phyloP scores from a whole-genome alignment of 2,888 invertebrate genomes.

The Nymphalis polychloros region DNA sequence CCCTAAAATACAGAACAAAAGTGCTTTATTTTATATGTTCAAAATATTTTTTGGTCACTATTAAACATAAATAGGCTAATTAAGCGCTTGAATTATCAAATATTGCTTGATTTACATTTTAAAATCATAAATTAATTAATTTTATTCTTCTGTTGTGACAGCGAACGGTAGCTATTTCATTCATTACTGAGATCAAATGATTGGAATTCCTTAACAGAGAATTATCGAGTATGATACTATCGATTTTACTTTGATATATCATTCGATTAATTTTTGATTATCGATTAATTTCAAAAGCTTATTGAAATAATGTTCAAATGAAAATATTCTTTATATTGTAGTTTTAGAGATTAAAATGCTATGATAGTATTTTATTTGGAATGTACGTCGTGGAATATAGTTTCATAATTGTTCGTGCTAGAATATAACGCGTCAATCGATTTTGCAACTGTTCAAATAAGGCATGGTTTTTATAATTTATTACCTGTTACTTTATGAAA shows the following conservation, averaged over 20 bases:
- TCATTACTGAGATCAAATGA: conserved; percentile 23
- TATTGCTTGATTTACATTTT: conserved; percentile 22
- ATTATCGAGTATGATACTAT: conserved; percentile 10
- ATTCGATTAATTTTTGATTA: conserved; percentile 12
- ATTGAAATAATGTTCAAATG: background rate
- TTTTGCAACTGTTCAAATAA: background rate
- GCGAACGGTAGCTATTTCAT: conserved; percentile 27
- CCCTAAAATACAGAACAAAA: too few species aligned
- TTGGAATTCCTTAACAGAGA: conserved; percentile 20
- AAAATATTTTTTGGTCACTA: background rate
- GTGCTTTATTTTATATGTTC: background rate
- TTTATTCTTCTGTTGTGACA: conserved; percentile 26
- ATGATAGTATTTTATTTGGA: conserved; percentile 3
- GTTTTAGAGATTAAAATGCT: background rate
- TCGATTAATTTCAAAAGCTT: background rate
- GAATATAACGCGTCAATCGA: background rate
- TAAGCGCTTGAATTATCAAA: conserved; percentile 23
- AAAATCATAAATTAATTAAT: conserved; percentile 24
- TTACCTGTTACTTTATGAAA: background rate
- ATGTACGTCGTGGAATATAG: background rate
- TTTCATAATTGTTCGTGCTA: background rate
- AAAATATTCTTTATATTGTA: background rate
- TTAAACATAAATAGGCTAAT: conserved; percentile 9
- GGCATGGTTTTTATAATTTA: background rate
- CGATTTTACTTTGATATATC: background rate